Conservation (phyloP, 1,140 invertebrate species). For the Drosophila truncata region DNA sequence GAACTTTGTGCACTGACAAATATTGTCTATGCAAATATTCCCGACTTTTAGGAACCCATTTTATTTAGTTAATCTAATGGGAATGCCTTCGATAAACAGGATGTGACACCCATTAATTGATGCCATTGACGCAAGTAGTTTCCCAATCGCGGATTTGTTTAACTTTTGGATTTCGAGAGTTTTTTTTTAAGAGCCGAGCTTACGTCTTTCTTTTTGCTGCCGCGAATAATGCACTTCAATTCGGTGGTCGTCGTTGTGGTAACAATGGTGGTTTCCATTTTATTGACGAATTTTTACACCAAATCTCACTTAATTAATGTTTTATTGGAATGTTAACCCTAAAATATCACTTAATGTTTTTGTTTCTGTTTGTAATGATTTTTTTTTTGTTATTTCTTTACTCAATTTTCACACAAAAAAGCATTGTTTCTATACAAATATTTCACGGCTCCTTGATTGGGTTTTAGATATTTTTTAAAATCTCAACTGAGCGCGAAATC, state of each 20-base stretch:
- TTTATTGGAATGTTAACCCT: background rate
- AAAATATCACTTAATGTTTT: conserved; percentile 8
- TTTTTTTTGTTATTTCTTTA: conserved; percentile 1
- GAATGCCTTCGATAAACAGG: conserved; percentile 59
- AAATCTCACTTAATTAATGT: background rate
- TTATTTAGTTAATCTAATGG: conserved; percentile 46
- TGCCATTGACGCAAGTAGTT: conserved; percentile 60
- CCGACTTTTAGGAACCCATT: conserved; percentile 14
- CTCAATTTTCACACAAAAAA: background rate
- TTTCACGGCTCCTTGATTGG: conserved; percentile 19
- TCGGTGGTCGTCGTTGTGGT: conserved; percentile 66
- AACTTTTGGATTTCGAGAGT: conserved; percentile 1
- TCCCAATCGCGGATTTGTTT: conserved; percentile 28
- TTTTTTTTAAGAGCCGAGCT: conserved; percentile 17
- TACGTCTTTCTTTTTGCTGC: conserved; percentile 67
- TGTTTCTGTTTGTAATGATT: background rate
- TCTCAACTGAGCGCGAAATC: conserved; percentile 30
- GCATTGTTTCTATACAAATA: conserved; percentile 13
- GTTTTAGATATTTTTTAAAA: background rate
- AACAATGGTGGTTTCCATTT: conserved; percentile 72
- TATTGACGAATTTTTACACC: conserved; percentile 9
- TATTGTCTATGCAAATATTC: conserved; percentile 38
- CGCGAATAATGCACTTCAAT: conserved; percentile 45
- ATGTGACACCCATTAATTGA: conserved; percentile 59
- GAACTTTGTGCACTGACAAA: conserved; percentile 42